These are phyloP conservation scores for Acrobasis consociella DNA, from an alignment of 2,888 invertebrate genomes.

Conservation along the genomic window DNA sequence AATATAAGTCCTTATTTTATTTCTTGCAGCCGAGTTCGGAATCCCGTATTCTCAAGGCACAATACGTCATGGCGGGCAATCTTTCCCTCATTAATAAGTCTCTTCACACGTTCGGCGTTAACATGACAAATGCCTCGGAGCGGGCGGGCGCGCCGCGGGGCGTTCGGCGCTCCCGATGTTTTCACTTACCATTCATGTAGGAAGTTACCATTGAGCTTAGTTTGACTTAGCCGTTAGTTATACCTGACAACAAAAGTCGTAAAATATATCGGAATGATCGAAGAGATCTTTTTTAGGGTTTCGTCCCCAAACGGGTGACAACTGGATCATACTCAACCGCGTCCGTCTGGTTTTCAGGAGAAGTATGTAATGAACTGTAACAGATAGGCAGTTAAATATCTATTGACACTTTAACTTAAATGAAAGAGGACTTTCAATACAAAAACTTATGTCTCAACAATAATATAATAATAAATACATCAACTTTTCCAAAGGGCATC, in stretches of 20 bases:
- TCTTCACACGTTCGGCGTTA: slow-evolving; percentile 79
- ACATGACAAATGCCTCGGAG: slow-evolving; percentile 78
- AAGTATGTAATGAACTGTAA: too few species aligned
- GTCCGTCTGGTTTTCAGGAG: too few species aligned
- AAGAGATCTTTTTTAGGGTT: not conserved
- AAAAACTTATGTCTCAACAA: too few species aligned
- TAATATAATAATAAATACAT: too few species aligned
- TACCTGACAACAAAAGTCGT: slow-evolving; percentile 1
- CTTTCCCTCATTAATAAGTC: slow-evolving; percentile 76
- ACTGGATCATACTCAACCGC: too few species aligned
- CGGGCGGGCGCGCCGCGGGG: slow-evolving; percentile 53
- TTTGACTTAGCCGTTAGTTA: slow-evolving; percentile 6
- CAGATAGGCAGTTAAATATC: too few species aligned
- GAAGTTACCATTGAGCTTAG: not conserved
- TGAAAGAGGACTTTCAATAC: too few species aligned
- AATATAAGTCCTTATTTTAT: not conserved
- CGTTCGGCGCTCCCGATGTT: slow-evolving; percentile 57
- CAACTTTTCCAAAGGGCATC: too few species aligned
- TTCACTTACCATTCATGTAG: slow-evolving; percentile 43
- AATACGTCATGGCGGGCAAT: slow-evolving; percentile 53
- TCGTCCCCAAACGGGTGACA: not conserved
- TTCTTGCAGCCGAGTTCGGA: not conserved
- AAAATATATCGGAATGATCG: not conserved
- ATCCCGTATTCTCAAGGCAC: not conserved
- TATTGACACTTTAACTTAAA: too few species aligned